Conservation (phyloP, 2,888 invertebrate genomes). For the Tachina lurida region DNA sequence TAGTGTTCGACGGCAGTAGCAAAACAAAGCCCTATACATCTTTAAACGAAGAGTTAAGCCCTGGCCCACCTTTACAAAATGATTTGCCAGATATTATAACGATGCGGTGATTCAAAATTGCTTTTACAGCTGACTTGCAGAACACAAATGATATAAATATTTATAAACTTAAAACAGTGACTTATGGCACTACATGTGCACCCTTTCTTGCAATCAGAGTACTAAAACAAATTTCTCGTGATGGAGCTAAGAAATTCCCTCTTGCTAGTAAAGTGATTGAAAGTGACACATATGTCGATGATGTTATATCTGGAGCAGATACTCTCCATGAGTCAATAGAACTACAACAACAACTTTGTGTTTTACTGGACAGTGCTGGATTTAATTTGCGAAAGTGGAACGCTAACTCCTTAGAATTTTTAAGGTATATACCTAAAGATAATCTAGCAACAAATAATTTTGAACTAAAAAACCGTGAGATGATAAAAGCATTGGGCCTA, state of each 20-base stretch:
- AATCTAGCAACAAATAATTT: constrained; percentile 18
- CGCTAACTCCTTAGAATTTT: constrained; percentile 54
- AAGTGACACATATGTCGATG: constrained; percentile 33
- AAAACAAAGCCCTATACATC: constrained; percentile 5
- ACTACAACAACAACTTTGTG: constrained; percentile 35
- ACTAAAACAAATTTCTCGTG: constrained; percentile 29
- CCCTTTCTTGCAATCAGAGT: constrained; percentile 33
- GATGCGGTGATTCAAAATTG: neutral
- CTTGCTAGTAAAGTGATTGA: constrained; percentile 21
- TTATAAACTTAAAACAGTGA: constrained; percentile 42
- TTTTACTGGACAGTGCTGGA: constrained; percentile 5
- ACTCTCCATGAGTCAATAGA: constrained; percentile 21
- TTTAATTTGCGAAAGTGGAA: constrained; percentile 44
- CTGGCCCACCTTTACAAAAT: constrained; percentile 48
- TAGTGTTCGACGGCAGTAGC: constrained; percentile 1
- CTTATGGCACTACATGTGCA: constrained; percentile 23
- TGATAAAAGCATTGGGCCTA: constrained; percentile 38
- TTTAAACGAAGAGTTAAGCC: constrained; percentile 29
- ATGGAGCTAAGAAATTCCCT: constrained; percentile 2
- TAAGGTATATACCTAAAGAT: constrained; percentile 25
- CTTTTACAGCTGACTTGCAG: neutral
- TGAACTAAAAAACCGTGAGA: constrained; percentile 26
- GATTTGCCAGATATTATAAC: constrained; percentile 24
- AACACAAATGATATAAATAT: constrained; percentile 18
- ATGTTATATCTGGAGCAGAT: constrained; percentile 57